These are phyloP conservation scores for Atta texana DNA, from an alignment of 1,140 invertebrate genomes.

Conservation along the genomic window DNA sequence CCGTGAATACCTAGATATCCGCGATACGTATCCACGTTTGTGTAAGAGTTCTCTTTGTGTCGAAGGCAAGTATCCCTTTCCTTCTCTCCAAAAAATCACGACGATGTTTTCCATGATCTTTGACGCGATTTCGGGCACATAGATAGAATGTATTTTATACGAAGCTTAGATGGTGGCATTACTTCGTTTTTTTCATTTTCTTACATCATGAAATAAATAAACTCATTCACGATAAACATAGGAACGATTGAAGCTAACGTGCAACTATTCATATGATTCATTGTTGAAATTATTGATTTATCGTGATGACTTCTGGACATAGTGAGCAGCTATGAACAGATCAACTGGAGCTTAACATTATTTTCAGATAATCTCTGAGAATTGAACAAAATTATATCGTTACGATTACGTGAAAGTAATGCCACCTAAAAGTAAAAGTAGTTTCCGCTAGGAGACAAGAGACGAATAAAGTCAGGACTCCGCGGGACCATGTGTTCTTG, in stretches of 20 bases:
- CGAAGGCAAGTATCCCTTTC: neutral
- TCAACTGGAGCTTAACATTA: neutral
- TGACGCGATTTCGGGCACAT: constrained; percentile 5
- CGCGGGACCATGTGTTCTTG: constrained; percentile 50
- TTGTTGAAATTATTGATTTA: constrained; percentile 7
- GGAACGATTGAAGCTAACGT: neutral
- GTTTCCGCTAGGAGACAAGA: constrained; percentile 33
- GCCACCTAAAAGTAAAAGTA: constrained; percentile 23
- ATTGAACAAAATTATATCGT: constrained; percentile 1
- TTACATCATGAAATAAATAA: neutral
- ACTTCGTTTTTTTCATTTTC: constrained; percentile 13
- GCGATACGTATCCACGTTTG: neutral
- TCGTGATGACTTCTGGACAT: neutral
- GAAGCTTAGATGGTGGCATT: constrained; percentile 21
- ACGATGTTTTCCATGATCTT: constrained; percentile 27
- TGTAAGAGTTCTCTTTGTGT: constrained; percentile 9
- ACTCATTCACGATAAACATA: neutral
- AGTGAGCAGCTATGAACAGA: neutral
- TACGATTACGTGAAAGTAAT: neutral
- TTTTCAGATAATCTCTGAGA: neutral
- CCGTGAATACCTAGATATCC: neutral
- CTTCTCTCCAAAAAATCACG: neutral
- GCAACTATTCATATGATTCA: constrained; percentile 1
- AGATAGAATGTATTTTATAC: constrained; percentile 35
- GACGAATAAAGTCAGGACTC: constrained; percentile 3